Evolutionary conservation across 2,113 vertebrate genomes (phyloP), one percentile per base, ranked within the genome.

Genomic region (Cyprinodon brontotheroides): DNA sequence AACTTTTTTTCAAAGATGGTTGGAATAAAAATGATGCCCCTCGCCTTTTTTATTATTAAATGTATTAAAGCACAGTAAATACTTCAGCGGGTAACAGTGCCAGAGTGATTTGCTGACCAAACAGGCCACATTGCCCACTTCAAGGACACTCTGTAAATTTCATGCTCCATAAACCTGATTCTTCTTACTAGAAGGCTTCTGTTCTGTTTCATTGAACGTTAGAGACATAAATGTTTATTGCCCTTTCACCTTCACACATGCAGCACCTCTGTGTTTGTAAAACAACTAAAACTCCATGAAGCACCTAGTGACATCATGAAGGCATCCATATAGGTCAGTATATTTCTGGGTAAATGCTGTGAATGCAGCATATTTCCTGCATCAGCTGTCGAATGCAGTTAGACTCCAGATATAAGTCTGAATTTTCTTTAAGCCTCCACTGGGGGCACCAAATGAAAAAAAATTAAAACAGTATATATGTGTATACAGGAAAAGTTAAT

Each of bases 71-170:
- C 64, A 57, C 17, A 61, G 61, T 65, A 65, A 66, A 61, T 71
- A 66, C 47, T 13, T 61, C 45, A 70, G 71, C 2, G 43, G 68
- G 72, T 59, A n/a, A 50, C 22, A 39, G 68, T 67, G 75, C 74
- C 81, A 83, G 64, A 39, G 50, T 72, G 77, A 83, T 81, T 78
- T 88, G 88, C 88, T 87, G 89, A 87, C 73, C 80, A 80, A 85
- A 85, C 78, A 73, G 69, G 62, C 84, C 10, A 6, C 70, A 70
- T 70, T 68, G 59, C 62, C 84, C 77, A 72, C 77, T 73, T 89
- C 88, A 89, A 90, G 87, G 88, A 75, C 86, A 81, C 68, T 5
- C 22, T 77, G 39, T 67, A 70, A 71, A 78, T 82, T 70, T 72
- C 57, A 73, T 17, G 22, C 67, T 57, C 48, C 39, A 41, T 57